phyloP scores from a whole-genome alignment of 1,140 invertebrate genomes.

The Achroia grisella region DNA sequence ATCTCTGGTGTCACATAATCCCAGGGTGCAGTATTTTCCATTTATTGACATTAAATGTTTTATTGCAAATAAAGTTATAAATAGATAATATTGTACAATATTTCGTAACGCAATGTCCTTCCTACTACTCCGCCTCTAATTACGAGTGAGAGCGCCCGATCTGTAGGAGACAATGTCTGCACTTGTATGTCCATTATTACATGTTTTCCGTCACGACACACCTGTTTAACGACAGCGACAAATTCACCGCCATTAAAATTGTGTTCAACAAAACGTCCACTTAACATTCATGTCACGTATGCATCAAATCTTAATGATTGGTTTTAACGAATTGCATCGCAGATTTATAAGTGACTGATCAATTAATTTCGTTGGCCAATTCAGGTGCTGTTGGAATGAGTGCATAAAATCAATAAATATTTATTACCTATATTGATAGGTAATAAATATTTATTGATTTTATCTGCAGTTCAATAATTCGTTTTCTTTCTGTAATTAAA shows the following conservation, averaged over 20 bases:
- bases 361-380: too few species aligned
- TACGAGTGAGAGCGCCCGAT: constrained; percentile 38
- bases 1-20: too few species aligned
- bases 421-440: too few species aligned
- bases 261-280: constrained; percentile 30
- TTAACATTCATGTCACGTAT: constrained; percentile 30
- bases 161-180: constrained; percentile 40
- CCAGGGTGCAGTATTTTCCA: too few species aligned
- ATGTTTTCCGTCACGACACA: constrained; percentile 48
- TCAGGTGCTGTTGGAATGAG: too few species aligned
- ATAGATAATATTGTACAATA: not conserved
- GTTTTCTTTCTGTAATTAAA: too few species aligned
- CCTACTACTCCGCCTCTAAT: constrained; percentile 33
- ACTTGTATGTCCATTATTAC: constrained; percentile 45
- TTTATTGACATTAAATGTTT: too few species aligned
- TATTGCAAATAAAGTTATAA: too few species aligned
- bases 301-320: not conserved
- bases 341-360: not conserved
- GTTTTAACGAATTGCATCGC: too few species aligned
- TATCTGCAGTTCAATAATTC: too few species aligned
- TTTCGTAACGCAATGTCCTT: constrained; percentile 10
- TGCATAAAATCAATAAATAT: too few species aligned
- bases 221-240: constrained; percentile 43
- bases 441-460: too few species aligned
- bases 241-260: constrained; percentile 30